Base-by-base conservation (phyloP, 2,113 vertebrate genomes). In the Dasyornis broadbenti region DNA sequence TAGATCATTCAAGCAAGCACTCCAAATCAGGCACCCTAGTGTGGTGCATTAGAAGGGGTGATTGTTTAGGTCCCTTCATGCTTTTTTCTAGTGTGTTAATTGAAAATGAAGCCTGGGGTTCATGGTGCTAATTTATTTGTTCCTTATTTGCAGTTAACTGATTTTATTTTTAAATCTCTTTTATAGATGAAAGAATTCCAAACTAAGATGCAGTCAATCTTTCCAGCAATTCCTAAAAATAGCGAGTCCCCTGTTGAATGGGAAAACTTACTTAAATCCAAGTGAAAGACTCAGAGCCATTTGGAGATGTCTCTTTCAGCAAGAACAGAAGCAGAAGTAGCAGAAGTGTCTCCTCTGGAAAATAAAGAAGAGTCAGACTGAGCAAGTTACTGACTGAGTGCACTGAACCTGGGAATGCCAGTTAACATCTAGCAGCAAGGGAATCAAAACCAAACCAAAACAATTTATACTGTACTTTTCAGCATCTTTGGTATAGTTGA, bases 191-290 rank as follows among this genome's bases (percentile, higher is more conserved):
- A 98, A 80, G 99, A 99, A 93, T 99, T 99, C 93, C 97, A 65
- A 80, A 98, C 96, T 95, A 99, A 99, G 98, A 99, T 99, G 98
- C 98, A 98, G 80, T 98, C 98, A 31, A 28, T 99, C 72, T 98
- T 99, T 76, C 99, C 99, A 65, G 61, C 98, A 73, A 96, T 99
- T 97, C 98, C 98, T 33, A 99, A 98, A 98, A 98, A 89, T 39
- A 69, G 95, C 0, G 92, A 95, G 15, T 78, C 96, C 6, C 72
- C 91, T 39, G 85, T 96, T 15, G 97, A 97, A 91, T 99, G 99
- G 99, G 98, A 99, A 91, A 95, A 98, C 6, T 89, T 98, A 33
- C 96, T 98, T 91, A 98, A 97, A 94, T 98, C 98, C n/a, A 98
- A 99, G 92, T 98, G 97, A 99, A 79, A 72, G 15, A 47, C 61